Evolutionary conservation across 2,888 invertebrate genomes (phyloP).

Genomic region (Chorisops tibialis): DNA sequence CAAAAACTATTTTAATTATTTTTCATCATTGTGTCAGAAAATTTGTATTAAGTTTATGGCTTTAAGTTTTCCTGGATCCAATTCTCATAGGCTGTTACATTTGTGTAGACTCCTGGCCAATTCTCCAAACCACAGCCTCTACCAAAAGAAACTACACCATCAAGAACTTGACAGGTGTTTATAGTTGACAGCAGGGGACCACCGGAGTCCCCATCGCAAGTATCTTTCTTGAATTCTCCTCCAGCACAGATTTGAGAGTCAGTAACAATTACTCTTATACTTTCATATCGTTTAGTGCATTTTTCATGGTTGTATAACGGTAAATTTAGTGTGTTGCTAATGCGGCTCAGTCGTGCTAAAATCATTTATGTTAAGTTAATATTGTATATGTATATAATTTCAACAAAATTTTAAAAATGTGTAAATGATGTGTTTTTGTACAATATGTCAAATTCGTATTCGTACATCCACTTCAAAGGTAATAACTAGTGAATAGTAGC

Average conservation of each 20-base stretch:
- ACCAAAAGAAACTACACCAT: constrained; percentile 67
- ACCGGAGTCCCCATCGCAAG: constrained; percentile 68
- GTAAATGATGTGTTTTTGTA: too few relatives aligned
- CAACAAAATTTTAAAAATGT: too few relatives aligned
- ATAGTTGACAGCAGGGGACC: constrained; percentile 65
- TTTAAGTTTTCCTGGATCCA: constrained; percentile 56
- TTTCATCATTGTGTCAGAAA: too few relatives aligned
- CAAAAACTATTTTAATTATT: too few relatives aligned
- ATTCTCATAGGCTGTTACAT: constrained; percentile 58
- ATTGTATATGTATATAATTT: too few relatives aligned
- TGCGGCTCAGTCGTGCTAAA: constrained; percentile 53
- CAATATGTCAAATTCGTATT: too few relatives aligned
- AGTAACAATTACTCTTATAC: constrained; percentile 42
- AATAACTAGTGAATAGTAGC: too few relatives aligned
- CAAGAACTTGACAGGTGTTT: constrained; percentile 40
- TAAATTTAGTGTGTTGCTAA: constrained; percentile 57
- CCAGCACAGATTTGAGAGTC: constrained; percentile 66
- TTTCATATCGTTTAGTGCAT: constrained; percentile 50
- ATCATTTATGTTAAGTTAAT: too few relatives aligned
- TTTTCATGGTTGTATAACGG: constrained; percentile 52
- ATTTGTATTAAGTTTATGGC: too few relatives aligned
- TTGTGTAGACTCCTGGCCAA: constrained; percentile 67
- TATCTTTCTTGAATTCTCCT: constrained; percentile 64
- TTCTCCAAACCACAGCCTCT: constrained; percentile 63
- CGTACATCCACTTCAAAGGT: too few relatives aligned